Conservation (phyloP, 2,113 vertebrate species). For the Brachyistius frenatus region DNA sequence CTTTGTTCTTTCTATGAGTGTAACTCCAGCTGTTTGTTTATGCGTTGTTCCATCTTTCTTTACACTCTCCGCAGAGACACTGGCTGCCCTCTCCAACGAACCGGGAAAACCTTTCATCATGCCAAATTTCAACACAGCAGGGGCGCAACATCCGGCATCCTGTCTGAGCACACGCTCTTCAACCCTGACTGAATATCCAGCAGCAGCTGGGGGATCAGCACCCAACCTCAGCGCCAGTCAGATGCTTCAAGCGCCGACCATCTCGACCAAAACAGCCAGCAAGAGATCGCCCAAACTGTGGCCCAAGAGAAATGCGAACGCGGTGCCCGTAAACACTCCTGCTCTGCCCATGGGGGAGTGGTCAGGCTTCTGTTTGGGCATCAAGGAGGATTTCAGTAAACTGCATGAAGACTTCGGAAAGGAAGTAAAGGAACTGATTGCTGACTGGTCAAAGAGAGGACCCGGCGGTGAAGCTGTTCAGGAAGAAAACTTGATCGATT, state of each 20-base stretch:
- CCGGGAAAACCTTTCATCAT: conserved; percentile 32
- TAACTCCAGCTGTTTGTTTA: not conserved
- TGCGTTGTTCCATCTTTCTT: not conserved
- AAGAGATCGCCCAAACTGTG: conserved; percentile 79
- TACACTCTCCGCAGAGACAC: conserved; percentile 64
- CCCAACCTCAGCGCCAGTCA: conserved; percentile 9
- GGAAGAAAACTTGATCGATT: conserved; percentile 77
- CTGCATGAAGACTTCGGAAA: conserved; percentile 83
- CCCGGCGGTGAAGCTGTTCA: not conserved
- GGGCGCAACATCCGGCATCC: conserved; percentile 1
- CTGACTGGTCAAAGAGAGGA: conserved; percentile 60
- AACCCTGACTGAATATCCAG: not conserved
- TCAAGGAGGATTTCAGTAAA: conserved; percentile 73
- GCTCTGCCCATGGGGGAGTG: conserved; percentile 48
- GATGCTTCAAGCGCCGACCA: conserved; percentile 34
- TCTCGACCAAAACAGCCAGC: conserved; percentile 41
- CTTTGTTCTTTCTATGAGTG: not conserved
- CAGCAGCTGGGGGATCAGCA: conserved; percentile 8
- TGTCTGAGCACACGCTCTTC: not conserved
- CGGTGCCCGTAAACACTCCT: conserved; percentile 44
- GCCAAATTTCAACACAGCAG: conserved; percentile 44
- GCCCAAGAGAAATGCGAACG: conserved; percentile 71
- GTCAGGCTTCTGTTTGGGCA: conserved; percentile 1
- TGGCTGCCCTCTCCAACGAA: conserved; percentile 32
- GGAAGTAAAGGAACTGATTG: conserved; percentile 78